Evolutionary conservation across 2,113 vertebrate genomes (phyloP).

Genomic region (Strix uralensis): DNA sequence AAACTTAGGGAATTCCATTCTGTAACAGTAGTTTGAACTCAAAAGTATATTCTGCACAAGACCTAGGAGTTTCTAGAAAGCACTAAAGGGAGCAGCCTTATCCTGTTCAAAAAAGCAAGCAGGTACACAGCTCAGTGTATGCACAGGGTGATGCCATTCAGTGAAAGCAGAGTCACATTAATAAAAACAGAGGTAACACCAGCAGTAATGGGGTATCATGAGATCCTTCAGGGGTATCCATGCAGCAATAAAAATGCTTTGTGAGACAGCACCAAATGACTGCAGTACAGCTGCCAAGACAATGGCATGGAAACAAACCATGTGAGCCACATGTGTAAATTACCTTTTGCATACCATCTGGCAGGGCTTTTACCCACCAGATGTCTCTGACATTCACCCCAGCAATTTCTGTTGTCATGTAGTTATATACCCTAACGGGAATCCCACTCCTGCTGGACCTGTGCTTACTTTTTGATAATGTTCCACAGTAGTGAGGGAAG

Average conservation of each 20-base stretch:
- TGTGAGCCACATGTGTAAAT: not conserved
- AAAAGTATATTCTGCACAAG: not conserved
- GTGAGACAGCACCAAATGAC: not conserved
- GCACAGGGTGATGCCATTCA: not conserved
- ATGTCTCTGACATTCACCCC: not conserved
- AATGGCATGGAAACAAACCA: not conserved
- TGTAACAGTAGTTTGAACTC: not conserved
- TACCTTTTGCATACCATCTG: not conserved
- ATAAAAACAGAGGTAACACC: not conserved
- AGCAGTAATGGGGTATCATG: not conserved
- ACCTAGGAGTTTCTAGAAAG: not conserved
- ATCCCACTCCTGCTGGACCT: not conserved
- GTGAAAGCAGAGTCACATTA: not conserved
- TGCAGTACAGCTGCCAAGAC: not conserved
- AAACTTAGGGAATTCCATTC: not conserved
- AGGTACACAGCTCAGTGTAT: not conserved
- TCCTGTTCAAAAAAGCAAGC: not conserved
- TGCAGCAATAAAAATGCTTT: not conserved
- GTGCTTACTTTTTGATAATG: not conserved
- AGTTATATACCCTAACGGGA: not conserved
- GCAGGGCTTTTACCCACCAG: not conserved
- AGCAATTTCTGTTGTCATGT: not conserved
- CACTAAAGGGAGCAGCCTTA: not conserved
- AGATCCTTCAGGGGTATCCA: not conserved
- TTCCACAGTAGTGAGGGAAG: not conserved